These are phyloP conservation scores for Edolisoma coerulescens DNA, from an alignment of 2,113 vertebrate genomes.

Conservation along the genomic window DNA sequence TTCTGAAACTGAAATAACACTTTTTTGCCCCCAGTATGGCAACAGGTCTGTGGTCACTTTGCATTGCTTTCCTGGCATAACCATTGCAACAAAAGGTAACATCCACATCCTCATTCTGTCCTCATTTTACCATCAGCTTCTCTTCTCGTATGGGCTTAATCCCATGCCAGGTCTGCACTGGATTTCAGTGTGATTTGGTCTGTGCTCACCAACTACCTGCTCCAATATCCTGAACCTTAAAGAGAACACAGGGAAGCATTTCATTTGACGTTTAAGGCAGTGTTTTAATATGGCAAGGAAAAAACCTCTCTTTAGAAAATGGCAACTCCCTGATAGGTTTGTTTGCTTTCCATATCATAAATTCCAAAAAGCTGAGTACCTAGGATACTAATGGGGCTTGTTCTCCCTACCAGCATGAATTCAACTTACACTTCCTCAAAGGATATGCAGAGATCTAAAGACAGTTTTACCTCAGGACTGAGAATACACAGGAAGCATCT, in stretches of 20 bases:
- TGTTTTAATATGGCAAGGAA: neutral
- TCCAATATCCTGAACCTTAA: slow-evolving; percentile 11
- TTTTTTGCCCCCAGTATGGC: neutral
- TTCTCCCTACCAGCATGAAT: slow-evolving; percentile 9
- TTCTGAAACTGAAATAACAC: neutral
- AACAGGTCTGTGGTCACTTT: neutral
- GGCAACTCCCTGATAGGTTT: slow-evolving; percentile 3
- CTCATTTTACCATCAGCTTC: neutral
- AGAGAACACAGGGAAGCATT: neutral
- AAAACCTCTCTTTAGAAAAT: slow-evolving; percentile 49
- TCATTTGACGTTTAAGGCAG: slow-evolving; percentile 7
- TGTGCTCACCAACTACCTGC: neutral
- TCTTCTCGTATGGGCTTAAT: rapidly evolving
- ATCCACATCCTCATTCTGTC: neutral
- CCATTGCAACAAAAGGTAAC: neutral
- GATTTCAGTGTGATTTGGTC: neutral
- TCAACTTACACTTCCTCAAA: slow-evolving; percentile 1
- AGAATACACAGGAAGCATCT: neutral
- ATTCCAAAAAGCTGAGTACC: neutral
- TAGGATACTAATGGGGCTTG: slow-evolving; percentile 1
- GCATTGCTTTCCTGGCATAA: neutral
- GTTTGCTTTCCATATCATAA: slow-evolving; percentile 34
- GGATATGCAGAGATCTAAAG: neutral
- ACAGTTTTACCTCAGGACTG: neutral
- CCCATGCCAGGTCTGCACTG: neutral